These are phyloP conservation scores for Acrossocheilus wenchowensis DNA, from an alignment of 2,797 vertebrate genomes.

Conservation along the genomic window DNA sequence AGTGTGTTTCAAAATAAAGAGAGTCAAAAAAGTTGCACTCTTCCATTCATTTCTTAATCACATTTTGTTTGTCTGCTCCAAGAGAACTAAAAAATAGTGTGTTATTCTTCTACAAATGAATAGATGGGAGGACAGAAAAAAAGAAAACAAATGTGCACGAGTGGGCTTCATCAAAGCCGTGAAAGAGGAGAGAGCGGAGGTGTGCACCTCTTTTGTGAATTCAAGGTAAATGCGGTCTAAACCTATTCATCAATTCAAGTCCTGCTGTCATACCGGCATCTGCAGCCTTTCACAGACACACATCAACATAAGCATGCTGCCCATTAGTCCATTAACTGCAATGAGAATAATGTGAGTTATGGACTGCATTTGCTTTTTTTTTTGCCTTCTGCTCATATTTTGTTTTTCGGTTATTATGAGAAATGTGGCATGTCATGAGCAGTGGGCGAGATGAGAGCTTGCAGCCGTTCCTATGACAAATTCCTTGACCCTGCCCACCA, in stretches of 20 bases:
- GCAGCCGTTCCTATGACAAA: constrained; percentile 42
- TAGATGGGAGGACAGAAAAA: constrained; percentile 33
- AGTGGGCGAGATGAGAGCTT: constrained; percentile 48
- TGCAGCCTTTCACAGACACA: not conserved
- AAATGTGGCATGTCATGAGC: constrained; percentile 39
- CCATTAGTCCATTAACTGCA: constrained; percentile 34
- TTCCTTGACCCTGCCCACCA: constrained; percentile 49
- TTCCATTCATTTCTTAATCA: not conserved
- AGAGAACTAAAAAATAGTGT: not conserved
- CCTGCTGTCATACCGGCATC: not conserved
- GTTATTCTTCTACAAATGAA: constrained; percentile 10
- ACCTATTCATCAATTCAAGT: constrained; percentile 24
- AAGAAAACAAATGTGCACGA: constrained; percentile 48
- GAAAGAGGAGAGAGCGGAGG: constrained; percentile 49
- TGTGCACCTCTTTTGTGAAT: constrained; percentile 46
- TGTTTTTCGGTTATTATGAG: constrained; percentile 11
- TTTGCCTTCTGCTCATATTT: constrained; percentile 21
- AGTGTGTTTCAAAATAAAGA: too few relatives aligned
- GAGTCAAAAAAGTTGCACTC: too few relatives aligned
- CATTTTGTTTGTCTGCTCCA: not conserved
- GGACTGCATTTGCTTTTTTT: constrained; percentile 28
- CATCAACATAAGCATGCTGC: constrained; percentile 5
- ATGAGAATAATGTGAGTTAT: constrained; percentile 7
- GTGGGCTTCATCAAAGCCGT: constrained; percentile 41
- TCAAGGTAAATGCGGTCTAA: constrained; percentile 40